Percentiles rank a stretch among this genome's conserved stretches.
phyloP scores from a whole-genome alignment of 2,113 vertebrate species.

The Pteropus alecto region DNA sequence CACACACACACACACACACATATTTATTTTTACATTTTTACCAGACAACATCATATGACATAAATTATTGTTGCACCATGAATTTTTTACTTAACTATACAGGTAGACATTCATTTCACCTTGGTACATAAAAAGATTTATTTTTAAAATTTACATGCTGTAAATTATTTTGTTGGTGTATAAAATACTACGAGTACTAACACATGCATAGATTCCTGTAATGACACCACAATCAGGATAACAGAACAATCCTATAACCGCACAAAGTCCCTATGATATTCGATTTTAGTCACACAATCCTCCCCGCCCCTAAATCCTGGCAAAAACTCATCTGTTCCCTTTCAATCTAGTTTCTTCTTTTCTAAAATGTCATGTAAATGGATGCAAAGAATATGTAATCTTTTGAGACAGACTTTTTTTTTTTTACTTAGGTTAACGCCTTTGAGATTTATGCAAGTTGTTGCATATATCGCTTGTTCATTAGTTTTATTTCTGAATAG shows the following conservation, averaged over 20 bases:
- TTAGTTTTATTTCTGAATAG: background rate
- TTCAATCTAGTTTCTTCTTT: background rate
- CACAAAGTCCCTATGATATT: background rate
- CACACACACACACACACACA: background rate
- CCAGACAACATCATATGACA: background rate
- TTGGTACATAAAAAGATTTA: background rate
- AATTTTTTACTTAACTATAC: conserved; percentile 4
- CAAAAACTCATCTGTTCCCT: background rate
- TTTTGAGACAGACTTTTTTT: background rate
- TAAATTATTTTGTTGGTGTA: background rate
- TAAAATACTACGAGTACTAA: background rate
- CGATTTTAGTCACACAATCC: background rate
- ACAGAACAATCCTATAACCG: background rate
- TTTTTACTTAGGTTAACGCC: background rate
- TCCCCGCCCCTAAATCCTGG: background rate
- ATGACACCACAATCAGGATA: background rate
- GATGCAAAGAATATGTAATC: background rate
- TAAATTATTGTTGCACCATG: background rate
- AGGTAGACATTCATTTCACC: background rate
- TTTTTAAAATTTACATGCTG: background rate
- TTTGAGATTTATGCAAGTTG: conserved; percentile 8
- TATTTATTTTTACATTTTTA: background rate
- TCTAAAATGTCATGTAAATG: background rate
- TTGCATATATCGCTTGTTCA: background rate
- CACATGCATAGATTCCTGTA: background rate